Evolutionary conservation across 2,888 invertebrate genomes (phyloP), one percentile per base, ranked within the genome.

Genomic region (Lasioglossum malachurum): DNA sequence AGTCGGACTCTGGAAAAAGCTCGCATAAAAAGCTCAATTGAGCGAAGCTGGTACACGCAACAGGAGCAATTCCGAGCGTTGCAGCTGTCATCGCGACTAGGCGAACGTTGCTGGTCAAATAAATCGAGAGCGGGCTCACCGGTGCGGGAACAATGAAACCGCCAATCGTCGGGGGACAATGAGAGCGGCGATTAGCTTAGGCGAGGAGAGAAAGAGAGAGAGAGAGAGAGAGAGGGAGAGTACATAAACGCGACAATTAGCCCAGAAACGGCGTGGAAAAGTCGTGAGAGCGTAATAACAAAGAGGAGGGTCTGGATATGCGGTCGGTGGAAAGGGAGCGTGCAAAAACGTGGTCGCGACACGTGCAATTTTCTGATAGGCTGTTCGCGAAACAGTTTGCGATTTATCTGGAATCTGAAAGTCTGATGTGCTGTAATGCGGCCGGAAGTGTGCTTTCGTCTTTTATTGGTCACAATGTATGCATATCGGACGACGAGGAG

Each of bases 211-310:
- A 19, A 7, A 31, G 35, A 31, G 44, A 38, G 53, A 57, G 57
- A 49, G 23, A 19, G 2, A 31, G 35, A 31, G 44, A 38, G 64
- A 35, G 53, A 38, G 38, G 64, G n/a, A 27, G 67, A 69, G 41
- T 46, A 46, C 72, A 75, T 83, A 81, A 83, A 83, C 75, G 69
- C 75, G 41, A n/a, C 83, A 71, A 83, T 83, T 83, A 83, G 49
- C 72, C 64, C 80, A 75, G 75, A 57, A 76, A 75, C 41, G 23
- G 38, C 79, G 64, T 49, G 60, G 64, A 79, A 75, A 82, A 60
- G 27, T 49, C 72, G 57, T 31, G 72, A 27, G 31, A 27, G 31
- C n/a, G 64, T 53, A 67, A 79, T 73, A 74, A 79, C 79, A 64
- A 78, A 64, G 38, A 67, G 77, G 69, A 49, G 35, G n/a, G 69